Evolutionary conservation across 2,113 vertebrate genomes (phyloP).

Genomic region (Nicator chloris): DNA sequence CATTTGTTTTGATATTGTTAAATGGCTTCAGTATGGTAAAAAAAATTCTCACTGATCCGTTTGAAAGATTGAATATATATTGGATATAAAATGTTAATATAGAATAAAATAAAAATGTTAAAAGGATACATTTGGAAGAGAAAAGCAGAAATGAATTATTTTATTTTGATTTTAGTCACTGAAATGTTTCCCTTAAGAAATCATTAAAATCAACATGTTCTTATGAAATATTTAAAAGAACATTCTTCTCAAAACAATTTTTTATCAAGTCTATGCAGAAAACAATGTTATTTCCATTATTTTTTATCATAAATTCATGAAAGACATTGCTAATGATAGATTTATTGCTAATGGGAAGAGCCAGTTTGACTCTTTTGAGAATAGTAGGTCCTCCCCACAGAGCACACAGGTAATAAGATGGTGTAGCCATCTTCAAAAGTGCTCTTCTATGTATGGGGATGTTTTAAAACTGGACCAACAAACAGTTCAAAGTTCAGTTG

Average conservation of each 20-base stretch:
- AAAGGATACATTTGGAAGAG: neutral
- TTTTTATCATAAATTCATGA: neutral
- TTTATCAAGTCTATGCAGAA: neutral
- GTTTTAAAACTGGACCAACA: neutral
- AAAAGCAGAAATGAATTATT: neutral
- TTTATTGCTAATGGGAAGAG: neutral
- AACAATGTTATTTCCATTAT: neutral
- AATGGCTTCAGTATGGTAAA: neutral
- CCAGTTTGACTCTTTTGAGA: neutral
- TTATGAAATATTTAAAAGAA: neutral
- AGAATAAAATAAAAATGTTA: neutral
- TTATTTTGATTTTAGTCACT: neutral
- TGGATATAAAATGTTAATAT: neutral
- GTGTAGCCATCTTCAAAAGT: neutral
- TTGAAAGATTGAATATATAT: neutral
- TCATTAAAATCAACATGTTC: neutral
- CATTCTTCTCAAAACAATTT: neutral
- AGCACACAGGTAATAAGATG: neutral
- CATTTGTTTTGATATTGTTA: neutral
- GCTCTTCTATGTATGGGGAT: neutral
- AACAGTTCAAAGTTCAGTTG: neutral
- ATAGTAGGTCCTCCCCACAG: neutral
- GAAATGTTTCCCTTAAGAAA: neutral
- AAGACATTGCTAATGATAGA: neutral
- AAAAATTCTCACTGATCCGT: neutral